Conservation (phyloP, 2,888 invertebrate genomes). For the Perithous albicinctus region DNA sequence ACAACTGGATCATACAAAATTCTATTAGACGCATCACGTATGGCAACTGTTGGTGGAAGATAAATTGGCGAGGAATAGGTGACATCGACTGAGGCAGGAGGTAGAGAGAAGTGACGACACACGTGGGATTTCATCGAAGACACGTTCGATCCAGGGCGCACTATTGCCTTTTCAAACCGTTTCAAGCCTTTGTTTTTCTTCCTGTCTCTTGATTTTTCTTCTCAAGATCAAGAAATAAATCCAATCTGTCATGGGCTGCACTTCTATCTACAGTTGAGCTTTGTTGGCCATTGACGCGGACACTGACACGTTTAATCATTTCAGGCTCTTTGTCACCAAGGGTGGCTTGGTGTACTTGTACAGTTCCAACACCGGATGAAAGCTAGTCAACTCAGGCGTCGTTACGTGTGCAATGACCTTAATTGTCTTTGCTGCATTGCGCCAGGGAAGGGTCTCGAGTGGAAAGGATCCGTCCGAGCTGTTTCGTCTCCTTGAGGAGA, state of each 20-base stretch:
- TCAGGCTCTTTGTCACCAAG: conserved; percentile 15
- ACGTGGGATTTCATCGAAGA: conserved; percentile 13
- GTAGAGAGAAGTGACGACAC: conserved; percentile 1
- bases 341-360: background rate
- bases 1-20: conserved; percentile 22
- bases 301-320: conserved; percentile 24
- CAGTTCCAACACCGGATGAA: conserved; percentile 35
- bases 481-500: conserved; percentile 40
- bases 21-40: conserved; percentile 28
- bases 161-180: background rate
- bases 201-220: background rate
- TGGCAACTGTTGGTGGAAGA: conserved; percentile 29
- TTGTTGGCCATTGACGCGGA: background rate
- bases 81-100: background rate
- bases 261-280: background rate
- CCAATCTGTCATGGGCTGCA: background rate
- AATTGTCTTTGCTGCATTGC: conserved; percentile 71
- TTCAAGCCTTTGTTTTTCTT: background rate
- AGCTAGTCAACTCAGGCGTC: conserved; percentile 44
- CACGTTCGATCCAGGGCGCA: background rate
- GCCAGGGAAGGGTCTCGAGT: conserved; percentile 63
- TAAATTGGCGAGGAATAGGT: conserved; percentile 12
- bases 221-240: conserved; percentile 16
- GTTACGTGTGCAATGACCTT: conserved; percentile 64
- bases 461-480: conserved; percentile 59